phyloP scores from a whole-genome alignment of 64 coral and sea anemone species.

The Actinia tenebrosa region DNA sequence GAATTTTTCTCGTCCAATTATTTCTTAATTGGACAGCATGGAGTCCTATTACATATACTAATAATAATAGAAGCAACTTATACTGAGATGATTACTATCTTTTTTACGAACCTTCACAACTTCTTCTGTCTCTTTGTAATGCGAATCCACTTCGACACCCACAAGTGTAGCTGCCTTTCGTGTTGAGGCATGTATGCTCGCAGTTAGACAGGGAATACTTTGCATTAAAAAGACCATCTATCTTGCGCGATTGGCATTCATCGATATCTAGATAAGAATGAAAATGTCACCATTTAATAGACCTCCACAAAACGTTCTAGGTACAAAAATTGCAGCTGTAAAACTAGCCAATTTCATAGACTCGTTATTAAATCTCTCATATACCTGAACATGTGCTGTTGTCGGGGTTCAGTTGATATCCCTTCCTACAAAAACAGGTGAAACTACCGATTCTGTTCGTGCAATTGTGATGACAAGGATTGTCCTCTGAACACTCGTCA shows the following conservation, averaged over 20 bases:
- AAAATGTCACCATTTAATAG: neutral
- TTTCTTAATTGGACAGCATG: no score
- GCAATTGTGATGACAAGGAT: neutral
- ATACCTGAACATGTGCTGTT: conserved; percentile 10
- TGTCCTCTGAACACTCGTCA: neutral
- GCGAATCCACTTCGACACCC: neutral
- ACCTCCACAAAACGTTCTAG: no score
- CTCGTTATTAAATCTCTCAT: neutral
- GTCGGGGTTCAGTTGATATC: neutral
- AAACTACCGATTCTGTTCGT: neutral
- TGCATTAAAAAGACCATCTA: no score
- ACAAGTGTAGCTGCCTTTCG: neutral
- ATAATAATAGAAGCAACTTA: neutral
- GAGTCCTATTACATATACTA: no score
- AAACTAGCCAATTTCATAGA: no score
- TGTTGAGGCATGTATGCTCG: neutral
- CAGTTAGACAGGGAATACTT: neutral
- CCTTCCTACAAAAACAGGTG: neutral
- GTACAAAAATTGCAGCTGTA: no score
- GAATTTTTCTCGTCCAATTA: no score
- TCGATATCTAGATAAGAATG: neutral
- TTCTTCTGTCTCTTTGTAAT: neutral
- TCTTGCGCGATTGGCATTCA: neutral
- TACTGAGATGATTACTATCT: neutral
- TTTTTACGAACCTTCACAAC: neutral